These are phyloP conservation scores for Lepidocyrtoides sp. DNA, from an alignment of 2,888 invertebrate genomes.

Conservation along the genomic window DNA sequence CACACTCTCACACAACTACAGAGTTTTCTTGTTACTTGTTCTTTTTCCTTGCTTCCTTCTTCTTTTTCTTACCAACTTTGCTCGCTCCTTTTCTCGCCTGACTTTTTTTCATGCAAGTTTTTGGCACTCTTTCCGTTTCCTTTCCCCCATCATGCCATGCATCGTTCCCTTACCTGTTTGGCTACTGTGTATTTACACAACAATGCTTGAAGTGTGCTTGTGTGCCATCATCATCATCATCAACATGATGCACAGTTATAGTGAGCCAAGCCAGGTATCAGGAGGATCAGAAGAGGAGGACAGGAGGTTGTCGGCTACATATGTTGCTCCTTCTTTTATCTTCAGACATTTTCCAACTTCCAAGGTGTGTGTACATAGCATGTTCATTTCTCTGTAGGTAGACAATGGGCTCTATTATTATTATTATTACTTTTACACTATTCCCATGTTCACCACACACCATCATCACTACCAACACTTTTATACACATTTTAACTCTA, in stretches of 20 bases:
- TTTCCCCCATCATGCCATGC: not conserved
- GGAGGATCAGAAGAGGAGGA: constrained; percentile 65
- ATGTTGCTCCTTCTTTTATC: constrained; percentile 57
- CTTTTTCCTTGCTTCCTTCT: not conserved
- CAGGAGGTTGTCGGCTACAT: constrained; percentile 70
- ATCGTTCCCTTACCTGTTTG: constrained; percentile 49
- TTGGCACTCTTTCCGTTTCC: constrained; percentile 68
- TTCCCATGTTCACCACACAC: not conserved
- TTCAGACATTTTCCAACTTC: constrained; percentile 35
- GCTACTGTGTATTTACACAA: constrained; percentile 24
- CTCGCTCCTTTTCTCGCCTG: not conserved
- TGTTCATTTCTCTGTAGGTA: not conserved
- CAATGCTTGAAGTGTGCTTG: constrained; percentile 4
- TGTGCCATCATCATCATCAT: constrained; percentile 23
- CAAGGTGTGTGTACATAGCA: constrained; percentile 39
- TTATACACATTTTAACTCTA: constrained; percentile 43
- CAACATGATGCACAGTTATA: not conserved
- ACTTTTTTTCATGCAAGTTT: constrained; percentile 28
- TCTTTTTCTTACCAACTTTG: not conserved
- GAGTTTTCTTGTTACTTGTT: constrained; percentile 66
- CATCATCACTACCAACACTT: constrained; percentile 10
- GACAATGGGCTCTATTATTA: constrained; percentile 40
- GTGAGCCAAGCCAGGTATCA: constrained; percentile 73
- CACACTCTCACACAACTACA: not conserved
- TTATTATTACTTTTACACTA: constrained; percentile 55